Evolutionary conservation across 2,113 vertebrate species (phyloP).

Genomic region (Mungos mungo): DNA sequence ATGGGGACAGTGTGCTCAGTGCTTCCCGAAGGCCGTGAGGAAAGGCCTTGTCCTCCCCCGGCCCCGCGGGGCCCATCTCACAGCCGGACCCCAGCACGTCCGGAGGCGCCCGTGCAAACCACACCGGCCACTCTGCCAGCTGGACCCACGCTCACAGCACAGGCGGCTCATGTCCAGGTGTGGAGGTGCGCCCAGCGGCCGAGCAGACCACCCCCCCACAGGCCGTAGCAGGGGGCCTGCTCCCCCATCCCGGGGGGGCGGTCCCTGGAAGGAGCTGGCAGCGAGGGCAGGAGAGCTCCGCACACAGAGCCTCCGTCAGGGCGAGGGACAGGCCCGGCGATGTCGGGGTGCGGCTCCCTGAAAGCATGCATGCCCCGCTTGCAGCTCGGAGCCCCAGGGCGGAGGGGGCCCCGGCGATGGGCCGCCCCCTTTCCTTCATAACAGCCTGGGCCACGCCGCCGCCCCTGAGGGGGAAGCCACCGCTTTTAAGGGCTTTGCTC

Average conservation of each 20-base stretch:
- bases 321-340: not conserved
- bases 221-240: not conserved
- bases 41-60: no score
- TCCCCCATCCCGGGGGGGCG: not conserved
- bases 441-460: not conserved
- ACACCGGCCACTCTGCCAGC: no score
- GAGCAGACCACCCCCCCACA: no score
- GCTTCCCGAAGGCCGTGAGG: not conserved
- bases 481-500: not conserved
- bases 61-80: no score
- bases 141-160: accelerated
- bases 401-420: not conserved
- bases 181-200: accelerated
- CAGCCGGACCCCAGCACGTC: accelerated
- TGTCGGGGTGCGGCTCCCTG: not conserved
- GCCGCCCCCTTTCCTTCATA: not conserved
- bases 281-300: not conserved
- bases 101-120: not conserved
- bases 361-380: accelerated
- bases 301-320: not conserved
- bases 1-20: accelerated
- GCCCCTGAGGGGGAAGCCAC: not conserved
- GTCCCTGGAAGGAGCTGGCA: not conserved
- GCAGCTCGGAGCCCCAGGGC: not conserved
- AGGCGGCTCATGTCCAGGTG: accelerated